A percentile compares a stretch with the other conserved stretches of the same genome.
Evolutionary conservation across 2,113 vertebrate genomes (phyloP).

Genomic region (Pluvianellus socialis): DNA sequence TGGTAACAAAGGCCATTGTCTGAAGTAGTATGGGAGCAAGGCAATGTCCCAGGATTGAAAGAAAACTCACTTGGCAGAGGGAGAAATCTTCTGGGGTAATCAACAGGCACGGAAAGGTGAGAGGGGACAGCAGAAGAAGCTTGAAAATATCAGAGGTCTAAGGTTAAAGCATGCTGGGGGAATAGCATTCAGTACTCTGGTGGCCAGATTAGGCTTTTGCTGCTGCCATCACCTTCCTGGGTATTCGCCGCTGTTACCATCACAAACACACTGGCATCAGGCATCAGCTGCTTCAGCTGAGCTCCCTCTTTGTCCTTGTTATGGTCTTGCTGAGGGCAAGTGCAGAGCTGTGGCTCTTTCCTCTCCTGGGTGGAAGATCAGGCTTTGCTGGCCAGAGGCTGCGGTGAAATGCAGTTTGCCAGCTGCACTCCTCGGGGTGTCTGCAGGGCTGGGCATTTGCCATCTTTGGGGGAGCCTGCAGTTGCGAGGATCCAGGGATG

Average conservation of each 20-base stretch:
- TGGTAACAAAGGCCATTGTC: not conserved
- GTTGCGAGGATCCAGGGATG: not conserved
- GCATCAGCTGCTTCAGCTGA: not conserved
- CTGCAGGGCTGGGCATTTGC: no score
- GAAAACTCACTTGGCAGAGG: not conserved
- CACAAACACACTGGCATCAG: not conserved
- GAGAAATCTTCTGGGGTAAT: not conserved
- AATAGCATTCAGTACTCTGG: not conserved
- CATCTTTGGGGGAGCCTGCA: not conserved
- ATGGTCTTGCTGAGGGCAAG: not conserved
- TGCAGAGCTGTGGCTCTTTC: not conserved
- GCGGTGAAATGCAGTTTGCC: not conserved
- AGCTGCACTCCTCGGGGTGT: not conserved
- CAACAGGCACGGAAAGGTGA: not conserved
- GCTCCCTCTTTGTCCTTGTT: not conserved
- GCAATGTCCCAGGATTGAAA: not conserved
- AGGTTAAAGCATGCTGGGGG: not conserved
- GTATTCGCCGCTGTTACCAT: not conserved
- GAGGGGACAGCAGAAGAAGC: not conserved
- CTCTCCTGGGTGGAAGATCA: not conserved
- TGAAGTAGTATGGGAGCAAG: not conserved
- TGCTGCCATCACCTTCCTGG: not conserved
- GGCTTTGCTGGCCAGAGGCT: not conserved
- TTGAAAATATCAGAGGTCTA: not conserved
- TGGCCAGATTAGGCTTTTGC: not conserved